A percentile compares a stretch with the other conserved stretches of the same genome.
These are phyloP conservation scores for Anastrepha ludens DNA, from an alignment of 1,140 invertebrate genomes.

Conservation along the genomic window DNA sequence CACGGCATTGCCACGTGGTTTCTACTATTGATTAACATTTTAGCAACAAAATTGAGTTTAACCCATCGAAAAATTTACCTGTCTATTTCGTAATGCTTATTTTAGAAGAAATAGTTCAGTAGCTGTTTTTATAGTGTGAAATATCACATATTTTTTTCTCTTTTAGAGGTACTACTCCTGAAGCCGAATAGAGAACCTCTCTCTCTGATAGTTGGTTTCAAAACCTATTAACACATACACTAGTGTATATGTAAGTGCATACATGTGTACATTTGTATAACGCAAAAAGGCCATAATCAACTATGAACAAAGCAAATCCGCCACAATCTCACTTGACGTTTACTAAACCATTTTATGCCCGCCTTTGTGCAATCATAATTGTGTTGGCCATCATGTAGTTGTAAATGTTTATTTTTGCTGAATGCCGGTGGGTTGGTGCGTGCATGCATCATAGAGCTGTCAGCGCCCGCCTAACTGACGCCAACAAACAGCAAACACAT, in stretches of 20 bases:
- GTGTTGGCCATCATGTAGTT: background rate
- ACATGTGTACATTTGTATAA: background rate
- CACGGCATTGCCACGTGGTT: too few relatives aligned
- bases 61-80: too few relatives aligned
- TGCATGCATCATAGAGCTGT: background rate
- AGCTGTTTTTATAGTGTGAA: too few relatives aligned
- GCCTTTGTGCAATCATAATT: slow-evolving; percentile 48
- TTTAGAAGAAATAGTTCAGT: too few relatives aligned
- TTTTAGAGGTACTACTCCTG: too few relatives aligned
- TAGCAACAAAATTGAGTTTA: too few relatives aligned
- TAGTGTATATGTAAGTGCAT: background rate
- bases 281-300: background rate
- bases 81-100: too few relatives aligned
- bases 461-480: slow-evolving; percentile 35
- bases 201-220: too few relatives aligned
- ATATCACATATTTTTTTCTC: too few relatives aligned
- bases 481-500: slow-evolving; percentile 22
- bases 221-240: background rate
- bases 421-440: background rate
- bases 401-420: slow-evolving; percentile 12
- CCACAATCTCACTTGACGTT: slow-evolving; percentile 39
- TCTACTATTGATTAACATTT: too few relatives aligned
- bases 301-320: slow-evolving; percentile 5
- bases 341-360: slow-evolving; percentile 29
- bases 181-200: too few relatives aligned